Base-by-base conservation (phyloP, 2,113 vertebrate genomes). In the Anseranas semipalmata region DNA sequence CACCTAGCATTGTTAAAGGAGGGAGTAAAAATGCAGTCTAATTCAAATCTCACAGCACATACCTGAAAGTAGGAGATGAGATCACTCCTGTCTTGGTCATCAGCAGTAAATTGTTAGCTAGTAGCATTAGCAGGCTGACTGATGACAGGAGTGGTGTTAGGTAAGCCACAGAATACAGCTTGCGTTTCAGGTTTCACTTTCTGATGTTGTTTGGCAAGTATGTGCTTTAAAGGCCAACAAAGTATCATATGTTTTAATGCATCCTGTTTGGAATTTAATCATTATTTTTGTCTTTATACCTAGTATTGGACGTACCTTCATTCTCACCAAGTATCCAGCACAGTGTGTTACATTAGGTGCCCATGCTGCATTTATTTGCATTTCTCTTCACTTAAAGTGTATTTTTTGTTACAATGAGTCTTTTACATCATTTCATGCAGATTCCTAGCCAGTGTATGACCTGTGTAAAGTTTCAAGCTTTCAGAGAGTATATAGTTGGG, bases 371-470 rank as follows among this genome's bases (percentile, higher is more conserved):
- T 33, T 55, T 19, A 4, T 18, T 71, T 89, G n/a, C 79, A 19
- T 85, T 9, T 87, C 25, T 55, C n/a, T 74, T 78, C 58, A 17
- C 21, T 67, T 22, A 3, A 62, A 50, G 45, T 35, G 46, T 12
- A 5, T 3, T 2, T 33, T 92, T 73, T 56, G 58, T 72, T 67
- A 62, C 43, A 56, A 7, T 12, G 50, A 58, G 22, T 52, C 78
- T 73, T 45, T 52, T 10, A 2, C 32, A 3, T 48, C 2, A 3
- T 60, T 89, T 50, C 74, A 11, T 39, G 18, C 97, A 99, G 99
- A 99, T 99, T 82, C 98, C 99, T 55, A 99, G 99, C 97, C 98
- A 98, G 96, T 99, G 99, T 95, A 98, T 99, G 98, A 99, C 99
- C 22, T 99, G 99, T 90, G 98, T 99, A 33, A 98, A 97, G 92